These are phyloP conservation scores for Holacanthus passer DNA, from an alignment of 2,113 vertebrate species.

Conservation along the genomic window DNA sequence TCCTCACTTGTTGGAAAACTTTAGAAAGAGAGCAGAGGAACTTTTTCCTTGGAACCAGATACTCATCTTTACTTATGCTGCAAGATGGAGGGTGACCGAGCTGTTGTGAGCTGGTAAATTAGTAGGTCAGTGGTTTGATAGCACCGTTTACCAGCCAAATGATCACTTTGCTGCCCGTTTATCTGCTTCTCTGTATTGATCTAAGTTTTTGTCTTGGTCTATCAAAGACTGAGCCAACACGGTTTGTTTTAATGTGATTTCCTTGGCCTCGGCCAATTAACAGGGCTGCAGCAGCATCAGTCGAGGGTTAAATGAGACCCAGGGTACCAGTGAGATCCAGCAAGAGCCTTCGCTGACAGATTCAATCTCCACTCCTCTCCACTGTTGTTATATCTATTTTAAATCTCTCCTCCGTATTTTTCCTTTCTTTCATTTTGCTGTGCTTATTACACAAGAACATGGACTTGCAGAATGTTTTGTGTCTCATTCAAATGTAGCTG, in stretches of 20 bases:
- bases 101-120: conserved; percentile 59
- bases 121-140: conserved; percentile 67
- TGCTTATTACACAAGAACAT: conserved; percentile 43
- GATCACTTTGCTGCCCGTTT: conserved; percentile 70
- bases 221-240: conserved; percentile 53
- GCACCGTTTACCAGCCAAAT: conserved; percentile 71
- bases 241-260: conserved; percentile 51
- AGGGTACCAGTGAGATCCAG: conserved; percentile 49
- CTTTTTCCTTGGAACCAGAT: conserved; percentile 65
- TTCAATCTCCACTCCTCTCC: conserved; percentile 44
- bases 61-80: conserved; percentile 62
- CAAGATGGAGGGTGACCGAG: conserved; percentile 43
- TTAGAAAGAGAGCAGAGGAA: conserved; percentile 74
- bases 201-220: conserved; percentile 52
- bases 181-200: conserved; percentile 73
- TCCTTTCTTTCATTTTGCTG: conserved; percentile 29
- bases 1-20: conserved; percentile 70
- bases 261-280: conserved; percentile 75
- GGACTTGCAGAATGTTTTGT: conserved; percentile 7
- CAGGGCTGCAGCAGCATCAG: conserved; percentile 59
- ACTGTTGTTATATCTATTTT: conserved; percentile 49
- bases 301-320: conserved; percentile 57
- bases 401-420: conserved; percentile 28
- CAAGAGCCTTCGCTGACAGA: conserved; percentile 39
- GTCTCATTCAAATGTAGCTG: conserved; percentile 26